phyloP scores from a whole-genome alignment of 2,113 vertebrate genomes.

The Bungarus multicinctus region DNA sequence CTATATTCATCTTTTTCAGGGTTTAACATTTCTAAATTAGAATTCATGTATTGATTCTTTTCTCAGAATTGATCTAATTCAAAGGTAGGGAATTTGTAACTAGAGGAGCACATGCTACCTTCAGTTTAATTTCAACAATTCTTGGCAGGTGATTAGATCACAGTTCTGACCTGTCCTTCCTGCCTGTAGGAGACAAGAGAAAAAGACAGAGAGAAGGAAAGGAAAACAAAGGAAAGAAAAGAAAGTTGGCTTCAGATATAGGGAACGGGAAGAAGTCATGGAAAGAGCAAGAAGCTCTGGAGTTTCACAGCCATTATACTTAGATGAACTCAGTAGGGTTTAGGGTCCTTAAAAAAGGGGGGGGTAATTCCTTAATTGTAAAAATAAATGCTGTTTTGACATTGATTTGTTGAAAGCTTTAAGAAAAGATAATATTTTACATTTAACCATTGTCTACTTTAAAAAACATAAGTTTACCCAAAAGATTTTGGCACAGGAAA shows the following conservation, averaged over 20 bases:
- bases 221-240: neutral
- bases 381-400: conserved; percentile 31
- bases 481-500: neutral
- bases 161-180: too few species aligned
- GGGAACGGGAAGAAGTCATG: neutral
- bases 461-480: neutral
- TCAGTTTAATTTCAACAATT: neutral
- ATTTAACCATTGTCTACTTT: neutral
- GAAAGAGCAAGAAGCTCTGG: neutral
- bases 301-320: neutral
- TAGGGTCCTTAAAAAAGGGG: neutral
- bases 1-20: neutral
- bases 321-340: neutral
- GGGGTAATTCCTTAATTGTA: neutral
- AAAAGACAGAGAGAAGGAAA: neutral
- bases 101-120: neutral
- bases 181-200: neutral
- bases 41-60: neutral
- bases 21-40: neutral
- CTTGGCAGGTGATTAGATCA: neutral
- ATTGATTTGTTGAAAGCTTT: neutral
- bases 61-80: neutral
- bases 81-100: neutral
- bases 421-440: neutral
- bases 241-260: neutral